Conservation (phyloP, 1,140 invertebrate species). For the Conus ventricosus region DNA sequence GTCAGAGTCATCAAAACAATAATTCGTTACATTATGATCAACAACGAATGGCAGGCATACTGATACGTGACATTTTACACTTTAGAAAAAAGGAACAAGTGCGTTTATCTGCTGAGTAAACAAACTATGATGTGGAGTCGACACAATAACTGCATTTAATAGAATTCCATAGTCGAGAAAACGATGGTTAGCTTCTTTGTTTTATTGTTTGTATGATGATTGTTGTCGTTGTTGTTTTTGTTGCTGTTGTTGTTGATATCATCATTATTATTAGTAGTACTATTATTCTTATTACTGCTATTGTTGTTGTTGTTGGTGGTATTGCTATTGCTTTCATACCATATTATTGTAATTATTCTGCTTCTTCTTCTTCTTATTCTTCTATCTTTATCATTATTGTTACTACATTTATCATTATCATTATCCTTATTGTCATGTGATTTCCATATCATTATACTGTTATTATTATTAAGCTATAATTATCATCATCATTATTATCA, state of each 20-base stretch:
- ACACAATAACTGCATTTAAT: not conserved
- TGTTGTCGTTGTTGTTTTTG: not conserved
- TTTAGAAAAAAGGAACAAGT: not conserved
- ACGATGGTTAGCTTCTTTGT: not conserved
- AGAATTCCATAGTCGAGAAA: not conserved
- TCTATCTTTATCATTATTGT: too few relatives aligned
- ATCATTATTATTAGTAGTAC: not conserved
- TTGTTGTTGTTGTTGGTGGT: too few relatives aligned
- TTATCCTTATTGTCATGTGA: constrained; percentile 5
- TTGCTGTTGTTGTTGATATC: not conserved
- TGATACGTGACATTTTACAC: not conserved
- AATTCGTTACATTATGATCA: not conserved
- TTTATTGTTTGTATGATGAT: not conserved
- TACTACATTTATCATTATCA: not conserved
- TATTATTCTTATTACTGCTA: too few relatives aligned
- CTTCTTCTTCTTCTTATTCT: too few relatives aligned
- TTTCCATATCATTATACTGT: constrained; percentile 31
- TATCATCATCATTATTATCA: too few relatives aligned
- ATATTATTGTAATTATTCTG: not conserved
- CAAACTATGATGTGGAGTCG: not conserved
- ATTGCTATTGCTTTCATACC: not conserved
- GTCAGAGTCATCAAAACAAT: not conserved
- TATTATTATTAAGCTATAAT: not conserved
- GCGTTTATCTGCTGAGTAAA: not conserved
- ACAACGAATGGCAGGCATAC: not conserved